phyloP scores from a whole-genome alignment of 2,113 vertebrate species.

The Lamprologus lemairii region DNA sequence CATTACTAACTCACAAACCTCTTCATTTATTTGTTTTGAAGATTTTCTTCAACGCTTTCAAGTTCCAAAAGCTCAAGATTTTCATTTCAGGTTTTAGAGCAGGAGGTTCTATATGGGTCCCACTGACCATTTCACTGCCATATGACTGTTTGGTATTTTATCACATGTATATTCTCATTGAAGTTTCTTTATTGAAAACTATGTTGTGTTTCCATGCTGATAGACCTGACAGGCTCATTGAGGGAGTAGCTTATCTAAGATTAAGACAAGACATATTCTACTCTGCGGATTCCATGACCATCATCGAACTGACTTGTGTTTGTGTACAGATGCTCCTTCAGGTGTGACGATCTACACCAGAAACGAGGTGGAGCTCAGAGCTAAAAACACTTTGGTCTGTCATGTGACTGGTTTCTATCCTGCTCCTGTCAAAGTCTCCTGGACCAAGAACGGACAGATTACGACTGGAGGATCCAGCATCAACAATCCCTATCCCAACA shows the following conservation, averaged over 20 bases:
- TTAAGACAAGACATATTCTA: fast-evolving
- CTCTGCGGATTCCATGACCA: fast-evolving
- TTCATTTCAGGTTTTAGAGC: not conserved
- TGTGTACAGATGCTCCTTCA: constrained; percentile 56
- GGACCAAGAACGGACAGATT: constrained; percentile 57
- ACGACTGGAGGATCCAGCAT: not conserved
- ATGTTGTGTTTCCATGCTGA: fast-evolving
- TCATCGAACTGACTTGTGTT: not conserved
- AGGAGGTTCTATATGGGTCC: not conserved
- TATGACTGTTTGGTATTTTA: not conserved
- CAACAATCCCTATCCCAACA: fast-evolving
- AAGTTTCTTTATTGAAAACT: not conserved
- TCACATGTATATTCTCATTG: not conserved
- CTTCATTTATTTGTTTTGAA: not conserved
- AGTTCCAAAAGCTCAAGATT: not conserved
- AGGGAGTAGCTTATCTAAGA: not conserved
- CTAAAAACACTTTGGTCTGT: constrained; percentile 67
- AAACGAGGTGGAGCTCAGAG: not conserved
- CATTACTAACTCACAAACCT: not conserved
- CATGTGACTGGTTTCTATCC: constrained; percentile 67
- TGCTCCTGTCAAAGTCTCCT: constrained; percentile 59
- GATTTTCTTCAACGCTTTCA: fast-evolving
- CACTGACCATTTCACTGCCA: not conserved
- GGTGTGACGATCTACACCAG: not conserved
- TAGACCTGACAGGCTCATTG: not conserved